These are phyloP conservation scores for Temnothorax ravouxi DNA, from an alignment of 2,888 invertebrate genomes.

Conservation along the genomic window DNA sequence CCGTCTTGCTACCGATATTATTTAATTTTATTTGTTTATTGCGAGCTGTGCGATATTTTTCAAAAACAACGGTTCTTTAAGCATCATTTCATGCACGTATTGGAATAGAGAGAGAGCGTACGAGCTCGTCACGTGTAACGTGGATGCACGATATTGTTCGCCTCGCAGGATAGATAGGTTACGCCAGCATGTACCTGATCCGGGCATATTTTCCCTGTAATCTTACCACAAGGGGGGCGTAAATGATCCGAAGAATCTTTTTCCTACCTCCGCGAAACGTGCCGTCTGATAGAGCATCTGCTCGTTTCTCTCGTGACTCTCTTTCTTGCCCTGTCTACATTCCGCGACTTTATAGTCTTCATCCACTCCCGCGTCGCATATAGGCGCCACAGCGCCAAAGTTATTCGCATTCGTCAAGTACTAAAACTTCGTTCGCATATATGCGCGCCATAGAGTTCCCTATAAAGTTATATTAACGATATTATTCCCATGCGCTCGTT, in stretches of 20 bases:
- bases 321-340: constrained; percentile 22
- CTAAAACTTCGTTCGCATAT: constrained; percentile 35
- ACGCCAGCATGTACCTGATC: constrained; percentile 79
- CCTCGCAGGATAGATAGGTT: constrained; percentile 80
- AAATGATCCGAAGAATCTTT: constrained; percentile 68
- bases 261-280: constrained; percentile 49
- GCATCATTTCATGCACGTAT: constrained; percentile 46
- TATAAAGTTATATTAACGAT: constrained; percentile 50
- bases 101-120: constrained; percentile 31
- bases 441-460: not conserved
- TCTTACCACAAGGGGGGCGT: constrained; percentile 64
- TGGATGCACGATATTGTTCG: constrained; percentile 77
- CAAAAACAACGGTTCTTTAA: constrained; percentile 62
- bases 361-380: constrained; percentile 38
- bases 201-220: constrained; percentile 71
- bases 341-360: constrained; percentile 50
- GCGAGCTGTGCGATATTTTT: constrained; percentile 40
- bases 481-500: constrained; percentile 24
- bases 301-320: constrained; percentile 48
- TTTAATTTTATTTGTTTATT: constrained; percentile 46
- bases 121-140: constrained; percentile 64
- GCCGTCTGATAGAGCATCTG: constrained; percentile 52
- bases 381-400: constrained; percentile 41
- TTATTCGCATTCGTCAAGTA: constrained; percentile 44
- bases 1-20: constrained; percentile 4